phyloP scores from a whole-genome alignment of 2,113 vertebrate species.

The Microtus montanus region DNA sequence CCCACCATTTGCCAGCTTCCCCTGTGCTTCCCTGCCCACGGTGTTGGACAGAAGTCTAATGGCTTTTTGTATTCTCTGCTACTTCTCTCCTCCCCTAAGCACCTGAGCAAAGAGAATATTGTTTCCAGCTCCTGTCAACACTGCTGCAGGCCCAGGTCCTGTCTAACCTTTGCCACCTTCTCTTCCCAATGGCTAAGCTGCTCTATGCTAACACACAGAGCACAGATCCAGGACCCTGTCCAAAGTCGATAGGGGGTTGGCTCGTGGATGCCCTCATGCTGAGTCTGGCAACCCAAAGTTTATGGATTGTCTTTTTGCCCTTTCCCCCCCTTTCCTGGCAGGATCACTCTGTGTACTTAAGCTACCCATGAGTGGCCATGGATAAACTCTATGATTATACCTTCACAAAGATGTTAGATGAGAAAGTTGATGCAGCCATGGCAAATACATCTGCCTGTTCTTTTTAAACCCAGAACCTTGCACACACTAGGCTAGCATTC shows the following conservation, averaged over 20 bases:
- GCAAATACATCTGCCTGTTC: background rate
- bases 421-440: background rate
- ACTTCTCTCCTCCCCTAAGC: background rate
- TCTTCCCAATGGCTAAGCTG: background rate
- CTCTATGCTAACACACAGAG: background rate
- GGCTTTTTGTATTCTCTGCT: background rate
- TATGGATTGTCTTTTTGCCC: background rate
- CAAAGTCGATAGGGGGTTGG: constrained; percentile 43
- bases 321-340: background rate
- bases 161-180: background rate
- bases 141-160: background rate
- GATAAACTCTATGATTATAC: background rate
- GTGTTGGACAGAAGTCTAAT: background rate
- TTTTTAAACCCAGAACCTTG: background rate
- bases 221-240: constrained; percentile 17
- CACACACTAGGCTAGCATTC: background rate
- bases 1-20: background rate
- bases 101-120: constrained; percentile 11
- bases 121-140: background rate
- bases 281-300: constrained; percentile 44
- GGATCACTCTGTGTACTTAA: background rate
- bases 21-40: background rate
- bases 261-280: constrained; percentile 37
- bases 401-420: background rate
- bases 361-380: background rate